Percentiles rank a stretch among this genome's conserved stretches.
Evolutionary conservation across 2,113 vertebrate species (phyloP).

Genomic region (Bucco capensis): DNA sequence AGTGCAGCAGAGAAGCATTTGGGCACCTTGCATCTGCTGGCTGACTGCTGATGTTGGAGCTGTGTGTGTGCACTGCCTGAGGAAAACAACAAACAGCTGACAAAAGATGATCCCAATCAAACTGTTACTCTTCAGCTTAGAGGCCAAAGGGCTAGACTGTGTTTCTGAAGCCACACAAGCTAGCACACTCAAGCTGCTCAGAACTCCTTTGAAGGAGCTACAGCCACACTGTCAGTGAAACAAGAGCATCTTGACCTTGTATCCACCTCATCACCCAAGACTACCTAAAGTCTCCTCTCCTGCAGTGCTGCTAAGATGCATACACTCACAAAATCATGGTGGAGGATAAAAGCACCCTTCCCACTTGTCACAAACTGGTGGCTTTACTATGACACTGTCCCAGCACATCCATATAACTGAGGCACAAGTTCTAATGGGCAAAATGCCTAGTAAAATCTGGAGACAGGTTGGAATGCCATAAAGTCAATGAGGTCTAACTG

Average conservation of each 20-base stretch:
- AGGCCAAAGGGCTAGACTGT: neutral
- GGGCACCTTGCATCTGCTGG: neutral
- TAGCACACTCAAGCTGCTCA: neutral
- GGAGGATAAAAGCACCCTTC: neutral
- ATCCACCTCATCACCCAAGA: neutral
- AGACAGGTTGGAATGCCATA: neutral
- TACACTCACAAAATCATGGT: neutral
- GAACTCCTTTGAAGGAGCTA: neutral
- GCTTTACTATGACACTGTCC: neutral
- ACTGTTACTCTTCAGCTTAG: neutral
- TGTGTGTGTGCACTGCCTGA: neutral
- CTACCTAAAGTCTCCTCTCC: neutral
- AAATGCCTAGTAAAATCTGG: neutral
- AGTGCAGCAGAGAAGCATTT: neutral
- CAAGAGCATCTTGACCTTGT: neutral
- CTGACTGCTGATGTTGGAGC: neutral
- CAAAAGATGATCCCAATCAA: neutral
- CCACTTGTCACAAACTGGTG: neutral
- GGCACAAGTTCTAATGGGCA: neutral
- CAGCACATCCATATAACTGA: neutral
- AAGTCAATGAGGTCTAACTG: neutral
- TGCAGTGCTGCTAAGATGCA: neutral
- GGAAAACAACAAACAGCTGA: neutral
- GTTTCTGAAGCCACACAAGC: neutral
- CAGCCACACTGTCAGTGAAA: fast-evolving